These are phyloP conservation scores for Andricus quercusramuli DNA, from an alignment of 2,888 invertebrate species.

Conservation along the genomic window DNA sequence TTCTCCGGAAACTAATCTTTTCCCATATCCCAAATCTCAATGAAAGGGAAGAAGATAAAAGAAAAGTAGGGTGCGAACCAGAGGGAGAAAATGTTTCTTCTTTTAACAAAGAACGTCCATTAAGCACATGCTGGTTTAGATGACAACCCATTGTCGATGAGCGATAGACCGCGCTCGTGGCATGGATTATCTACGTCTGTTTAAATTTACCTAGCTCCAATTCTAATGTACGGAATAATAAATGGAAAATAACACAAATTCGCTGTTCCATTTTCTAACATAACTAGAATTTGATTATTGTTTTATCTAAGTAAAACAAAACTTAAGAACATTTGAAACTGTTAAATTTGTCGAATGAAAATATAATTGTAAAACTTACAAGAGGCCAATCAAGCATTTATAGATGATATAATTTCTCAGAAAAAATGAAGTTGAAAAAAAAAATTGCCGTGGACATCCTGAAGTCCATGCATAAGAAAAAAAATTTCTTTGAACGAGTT, in stretches of 20 bases:
- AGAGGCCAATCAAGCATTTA: too few relatives aligned
- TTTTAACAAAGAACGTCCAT: conserved; percentile 28
- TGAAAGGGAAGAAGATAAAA: conserved; percentile 32
- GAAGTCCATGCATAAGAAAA: too few relatives aligned
- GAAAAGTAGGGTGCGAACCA: not conserved
- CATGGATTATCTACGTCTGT: conserved; percentile 25
- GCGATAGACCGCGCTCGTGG: conserved; percentile 35
- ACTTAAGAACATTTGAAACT: too few relatives aligned
- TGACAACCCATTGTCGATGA: conserved; percentile 34
- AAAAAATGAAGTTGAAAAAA: too few relatives aligned
- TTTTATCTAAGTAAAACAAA: not conserved
- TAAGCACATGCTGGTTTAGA: conserved; percentile 33
- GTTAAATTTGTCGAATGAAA: too few relatives aligned
- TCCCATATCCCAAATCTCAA: not conserved
- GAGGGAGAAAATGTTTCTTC: conserved; percentile 19
- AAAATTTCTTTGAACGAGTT: too few relatives aligned
- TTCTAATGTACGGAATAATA: conserved; percentile 5
- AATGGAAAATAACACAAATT: not conserved
- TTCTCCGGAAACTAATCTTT: too few relatives aligned
- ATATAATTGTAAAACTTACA: too few relatives aligned
- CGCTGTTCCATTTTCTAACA: not conserved
- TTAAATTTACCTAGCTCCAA: not conserved
- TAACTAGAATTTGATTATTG: not conserved
- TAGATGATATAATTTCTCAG: too few relatives aligned
- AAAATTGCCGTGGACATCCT: too few relatives aligned